These are phyloP conservation scores for Fragum whitleyi DNA, from an alignment of 2,888 invertebrate genomes.

Conservation along the genomic window DNA sequence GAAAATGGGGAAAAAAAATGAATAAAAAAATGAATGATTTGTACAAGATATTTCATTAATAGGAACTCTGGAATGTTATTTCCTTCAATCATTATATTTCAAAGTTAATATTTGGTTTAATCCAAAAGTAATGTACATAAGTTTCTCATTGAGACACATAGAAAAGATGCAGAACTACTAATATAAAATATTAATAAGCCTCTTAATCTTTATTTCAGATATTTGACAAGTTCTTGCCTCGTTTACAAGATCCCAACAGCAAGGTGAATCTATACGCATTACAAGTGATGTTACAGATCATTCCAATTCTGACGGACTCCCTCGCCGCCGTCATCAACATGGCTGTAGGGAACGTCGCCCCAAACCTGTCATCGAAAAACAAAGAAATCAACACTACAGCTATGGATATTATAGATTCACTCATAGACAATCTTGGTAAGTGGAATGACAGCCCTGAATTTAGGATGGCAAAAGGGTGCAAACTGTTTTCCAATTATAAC, in stretches of 20 bases:
- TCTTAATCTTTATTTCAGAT: slow-evolving; percentile 75
- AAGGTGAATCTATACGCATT: slow-evolving; percentile 85
- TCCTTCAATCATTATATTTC: no score
- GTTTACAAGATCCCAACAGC: slow-evolving; percentile 84
- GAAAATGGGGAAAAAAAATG: no score
- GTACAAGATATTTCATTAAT: no score
- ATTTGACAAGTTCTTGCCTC: slow-evolving; percentile 84
- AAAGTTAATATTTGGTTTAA: no score
- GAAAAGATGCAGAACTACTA: no score
- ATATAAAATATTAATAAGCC: no score
- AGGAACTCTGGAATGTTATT: no score
- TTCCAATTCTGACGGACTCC: slow-evolving; percentile 76
- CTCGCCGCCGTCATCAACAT: slow-evolving; percentile 78
- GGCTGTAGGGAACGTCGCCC: slow-evolving; percentile 80
- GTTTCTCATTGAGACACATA: no score
- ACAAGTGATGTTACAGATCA: slow-evolving; percentile 79
- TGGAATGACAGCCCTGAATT: background rate
- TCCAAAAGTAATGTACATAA: no score
- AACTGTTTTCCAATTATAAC: no score
- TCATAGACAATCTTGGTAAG: slow-evolving; percentile 82
- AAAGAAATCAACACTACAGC: slow-evolving; percentile 82
- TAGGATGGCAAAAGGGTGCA: no score
- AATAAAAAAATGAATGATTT: no score
- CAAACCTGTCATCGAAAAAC: slow-evolving; percentile 84
- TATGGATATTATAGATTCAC: slow-evolving; percentile 77